Evolutionary conservation across 2,888 invertebrate species (phyloP), one percentile per base, ranked within the genome.

Genomic region (Torymus auratus): DNA sequence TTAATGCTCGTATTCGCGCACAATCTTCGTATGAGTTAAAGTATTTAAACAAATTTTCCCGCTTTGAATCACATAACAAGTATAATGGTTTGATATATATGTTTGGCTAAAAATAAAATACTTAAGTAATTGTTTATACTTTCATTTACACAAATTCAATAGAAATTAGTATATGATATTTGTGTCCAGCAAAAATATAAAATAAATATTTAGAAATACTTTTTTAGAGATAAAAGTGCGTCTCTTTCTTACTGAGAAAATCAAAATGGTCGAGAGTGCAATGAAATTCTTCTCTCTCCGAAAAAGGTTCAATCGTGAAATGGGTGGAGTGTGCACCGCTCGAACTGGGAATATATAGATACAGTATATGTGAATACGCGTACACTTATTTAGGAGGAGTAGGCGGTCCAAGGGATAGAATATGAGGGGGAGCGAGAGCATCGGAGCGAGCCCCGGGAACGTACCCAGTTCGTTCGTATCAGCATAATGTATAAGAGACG

Each of bases 401-500:
- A 84, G 81, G 83, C 82, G 78, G 82, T 72, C 64, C 80, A 76
- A 72, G 61, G 82, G 81, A 67, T 79, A 77, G 74, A 81, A 81
- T 83, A 75, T 73, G 75, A 80, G 79, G 83, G 83, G 81, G 78
- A 55, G 67, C 79, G 41, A 72, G 68, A 55, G 72, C 64, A 67
- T 70, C 28, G 5, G 3, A 28, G 28, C 28, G 28, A 3, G 70
- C 74, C 58, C 60, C 70, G 82, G 81, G 83, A 77, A 85, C 85
- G 80, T 85, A 85, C 20, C 20, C 7, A 28, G 85, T 85, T 85
- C 85, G 85, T 86, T 85, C 86, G 88, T 87, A 88, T 87, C 88
- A 87, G 88, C 87, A 87, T 87, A 88, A 88, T 88, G 87, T 88
- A 87, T 70, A 82, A 72, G 87, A 85, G 86, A 87, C 86, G 83